Evolutionary conservation across 2,797 vertebrate species (phyloP), one percentile per base, ranked within the genome.

Genomic region (Syngnathus rostellatus): DNA sequence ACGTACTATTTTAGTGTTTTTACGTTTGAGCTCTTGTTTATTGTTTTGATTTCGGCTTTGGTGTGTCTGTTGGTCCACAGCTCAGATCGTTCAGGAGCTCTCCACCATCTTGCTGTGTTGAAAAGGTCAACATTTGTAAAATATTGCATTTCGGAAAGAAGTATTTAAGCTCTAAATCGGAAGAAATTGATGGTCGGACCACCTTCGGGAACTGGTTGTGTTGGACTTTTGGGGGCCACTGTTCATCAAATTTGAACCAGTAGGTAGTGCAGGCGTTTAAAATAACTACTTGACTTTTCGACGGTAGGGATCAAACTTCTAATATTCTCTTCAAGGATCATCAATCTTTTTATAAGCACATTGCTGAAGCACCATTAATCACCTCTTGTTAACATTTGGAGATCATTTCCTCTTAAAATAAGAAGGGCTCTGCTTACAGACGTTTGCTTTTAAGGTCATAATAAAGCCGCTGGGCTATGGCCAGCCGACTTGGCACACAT

Each of bases 361-460:
- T 23, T 23, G 19, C 11, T 62, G 40, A 62, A 43, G 25, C n/a
- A 61, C 38, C n/a, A 66, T 63, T 61, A 55, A 70, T 50, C 40
- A 64, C 62, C 3, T 31, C 5, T 46, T 1, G 77, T 70, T 66
- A 57, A 50, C 66, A 70, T 73, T 74, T 60, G 57, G 72, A 68
- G 73, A 73, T 75, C 50, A 54, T 70, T 80, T 69, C 67, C 53
- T 76, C 81, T 75, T 58, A 74, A 85, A 83, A 86, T 81, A 85
- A 69, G 74, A 75, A 74, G 66, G 70, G 77, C 66, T 87, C 75
- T 74, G 43, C 68, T 87, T 85, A 66, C 83, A 77, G 39, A 72
- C 69, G 73, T 75, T 80, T 81, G 79, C 82, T 77, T 31, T 79
- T 73, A 85, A 82, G 83, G 82, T 70, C 85, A 77, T 65, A 48